A percentile compares a stretch with the other conserved stretches of the same genome.
phyloP scores from a whole-genome alignment of 2,113 vertebrate species.

The Sebastes fasciatus region DNA sequence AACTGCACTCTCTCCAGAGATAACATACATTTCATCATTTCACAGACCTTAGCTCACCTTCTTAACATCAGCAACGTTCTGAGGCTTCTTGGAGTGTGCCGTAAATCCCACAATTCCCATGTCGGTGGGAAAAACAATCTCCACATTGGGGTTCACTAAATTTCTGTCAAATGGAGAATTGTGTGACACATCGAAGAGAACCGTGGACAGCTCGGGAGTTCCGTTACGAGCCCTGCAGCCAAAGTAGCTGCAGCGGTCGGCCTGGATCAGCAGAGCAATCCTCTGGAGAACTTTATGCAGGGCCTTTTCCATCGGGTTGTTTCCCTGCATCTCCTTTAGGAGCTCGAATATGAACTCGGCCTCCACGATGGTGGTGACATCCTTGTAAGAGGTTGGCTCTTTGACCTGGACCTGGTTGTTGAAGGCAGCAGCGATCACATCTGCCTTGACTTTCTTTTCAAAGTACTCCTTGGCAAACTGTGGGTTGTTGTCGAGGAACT shows the following conservation, averaged over 20 bases:
- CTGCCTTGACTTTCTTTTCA: constrained; percentile 84
- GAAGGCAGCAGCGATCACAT: constrained; percentile 81
- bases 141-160: constrained; percentile 85
- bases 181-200: constrained; percentile 87
- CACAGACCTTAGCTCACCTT: constrained; percentile 83
- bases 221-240: constrained; percentile 85
- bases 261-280: constrained; percentile 84
- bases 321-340: constrained; percentile 80
- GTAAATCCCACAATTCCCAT: constrained; percentile 89
- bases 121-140: constrained; percentile 90
- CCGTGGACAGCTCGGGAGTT: constrained; percentile 84
- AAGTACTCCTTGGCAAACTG: constrained; percentile 91
- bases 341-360: constrained; percentile 86
- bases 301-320: constrained; percentile 74
- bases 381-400: constrained; percentile 83
- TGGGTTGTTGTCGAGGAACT: constrained; percentile 90
- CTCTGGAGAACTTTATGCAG: constrained; percentile 86
- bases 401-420: constrained; percentile 76
- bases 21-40: background rate
- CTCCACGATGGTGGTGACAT: constrained; percentile 87
- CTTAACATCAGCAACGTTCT: constrained; percentile 89
- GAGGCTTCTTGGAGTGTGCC: constrained; percentile 89
- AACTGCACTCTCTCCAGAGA: too few species aligned
- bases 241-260: constrained; percentile 90
- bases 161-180: constrained; percentile 87